Evolutionary conservation across 2,888 invertebrate species (phyloP), one percentile per base, ranked within the genome.

Genomic region (Cantharis rufa): DNA sequence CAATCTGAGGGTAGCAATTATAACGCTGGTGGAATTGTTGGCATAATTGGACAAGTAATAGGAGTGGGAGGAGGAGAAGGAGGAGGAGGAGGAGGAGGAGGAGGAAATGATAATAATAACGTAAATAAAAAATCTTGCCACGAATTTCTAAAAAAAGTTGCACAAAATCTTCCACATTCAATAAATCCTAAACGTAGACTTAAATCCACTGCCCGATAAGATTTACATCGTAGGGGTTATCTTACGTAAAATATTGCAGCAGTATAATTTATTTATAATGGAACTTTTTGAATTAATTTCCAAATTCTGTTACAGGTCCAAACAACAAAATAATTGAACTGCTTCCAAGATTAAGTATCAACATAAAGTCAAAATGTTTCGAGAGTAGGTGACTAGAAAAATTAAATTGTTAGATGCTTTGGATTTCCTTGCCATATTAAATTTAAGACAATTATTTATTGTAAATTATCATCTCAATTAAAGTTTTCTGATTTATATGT

Each of bases 341-440:
- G 24, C 21, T 66, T 66, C 64, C 64, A 66, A 66, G 64, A 66
- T 66, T 24, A 66, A 66, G 64, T 21, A 66, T 66, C 64, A 21
- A 66, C 64, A 24, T 13, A 18, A 21, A 66, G 24, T 66, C 62
- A 62, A 71, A 21, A 15, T 15, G 16, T 61, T 24, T n/a, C 61
- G 16, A 11, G 61, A 11, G 24, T 9, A 62, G 27, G 62, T 71
- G 13, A 10, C 21, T 15, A 68, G 15, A 24, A 16, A 64, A 66
- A 11, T 66, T 24, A 24, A 21, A 11, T 21, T 66, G 15, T 21
- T 21, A 21, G 64, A 66, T 24, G 24, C 18, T 66, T 64, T 70
- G 61, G 74, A 18, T 64, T 74, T 70, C 18, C 61, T 68, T 71
- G 75, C 75, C 75, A 75, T 75, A 71, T 71, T 71, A 71, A n/a